Conservation (phyloP, 2,113 vertebrate species). For the Gadus macrocephalus region DNA sequence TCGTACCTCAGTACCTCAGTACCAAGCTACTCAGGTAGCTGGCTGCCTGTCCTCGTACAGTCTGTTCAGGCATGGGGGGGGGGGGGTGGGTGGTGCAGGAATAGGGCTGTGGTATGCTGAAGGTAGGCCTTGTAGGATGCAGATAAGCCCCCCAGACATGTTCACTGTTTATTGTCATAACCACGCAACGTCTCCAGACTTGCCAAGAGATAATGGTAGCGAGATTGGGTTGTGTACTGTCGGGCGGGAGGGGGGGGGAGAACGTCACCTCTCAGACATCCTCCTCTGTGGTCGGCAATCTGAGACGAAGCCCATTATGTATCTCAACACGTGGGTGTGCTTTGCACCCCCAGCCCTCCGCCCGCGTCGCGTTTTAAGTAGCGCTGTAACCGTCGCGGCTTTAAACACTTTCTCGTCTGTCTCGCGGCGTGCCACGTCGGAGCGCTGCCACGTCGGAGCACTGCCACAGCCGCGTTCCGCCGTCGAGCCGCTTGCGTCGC, state of each 20-base stretch:
- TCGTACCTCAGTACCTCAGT: too few relatives aligned
- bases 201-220: conserved; percentile 64
- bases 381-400: conserved; percentile 15
- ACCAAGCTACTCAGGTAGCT: too few relatives aligned
- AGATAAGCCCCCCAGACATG: conserved; percentile 68
- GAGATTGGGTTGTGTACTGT: conserved; percentile 54
- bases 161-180: conserved; percentile 68
- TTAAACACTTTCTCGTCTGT: conserved; percentile 34
- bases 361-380: conserved; percentile 38
- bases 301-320: conserved; percentile 34
- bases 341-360: conserved; percentile 18
- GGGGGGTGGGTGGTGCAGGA: conserved; percentile 24
- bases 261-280: conserved; percentile 51
- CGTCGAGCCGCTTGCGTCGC: too few relatives aligned
- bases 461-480: too few relatives aligned
- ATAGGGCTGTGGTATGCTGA: conserved; percentile 35
- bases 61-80: conserved; percentile 35
- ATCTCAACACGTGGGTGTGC: conserved; percentile 28
- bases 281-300: conserved; percentile 39
- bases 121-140: conserved; percentile 58
- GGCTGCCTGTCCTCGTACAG: background rate
- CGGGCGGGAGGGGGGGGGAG: conserved; percentile 32
- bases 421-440: background rate
- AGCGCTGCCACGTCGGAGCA: too few relatives aligned
- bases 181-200: conserved; percentile 68